A percentile compares a stretch with the other conserved stretches of the same genome.
These are phyloP conservation scores for Glareola pratincola DNA, from an alignment of 2,113 vertebrate genomes.

Conservation along the genomic window DNA sequence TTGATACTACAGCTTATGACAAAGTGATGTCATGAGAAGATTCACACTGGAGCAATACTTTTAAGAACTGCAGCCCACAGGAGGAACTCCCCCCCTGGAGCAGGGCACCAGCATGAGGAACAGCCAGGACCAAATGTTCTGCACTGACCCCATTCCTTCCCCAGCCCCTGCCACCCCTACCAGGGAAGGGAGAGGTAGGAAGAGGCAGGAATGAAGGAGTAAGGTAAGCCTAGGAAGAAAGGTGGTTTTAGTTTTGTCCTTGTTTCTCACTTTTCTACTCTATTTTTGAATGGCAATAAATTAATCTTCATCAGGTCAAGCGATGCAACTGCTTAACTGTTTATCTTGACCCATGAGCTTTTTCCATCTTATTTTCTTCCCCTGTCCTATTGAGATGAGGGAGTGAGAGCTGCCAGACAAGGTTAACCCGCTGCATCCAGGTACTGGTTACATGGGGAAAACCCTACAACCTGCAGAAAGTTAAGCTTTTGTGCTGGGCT, in stretches of 20 bases:
- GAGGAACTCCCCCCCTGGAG: not conserved
- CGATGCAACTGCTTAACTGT: not conserved
- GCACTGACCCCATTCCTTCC: accelerated
- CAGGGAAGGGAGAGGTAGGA: not conserved
- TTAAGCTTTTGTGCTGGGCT: not conserved
- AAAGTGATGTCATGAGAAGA: not conserved
- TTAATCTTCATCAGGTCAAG: not conserved
- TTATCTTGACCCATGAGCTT: not conserved
- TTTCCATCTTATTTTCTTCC: not conserved
- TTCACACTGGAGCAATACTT: not conserved
- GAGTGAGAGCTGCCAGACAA: not conserved
- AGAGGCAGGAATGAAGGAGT: not conserved
- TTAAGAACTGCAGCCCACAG: not conserved
- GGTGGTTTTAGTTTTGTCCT: not conserved
- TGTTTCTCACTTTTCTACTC: not conserved
- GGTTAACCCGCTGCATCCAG: not conserved
- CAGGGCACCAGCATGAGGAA: not conserved
- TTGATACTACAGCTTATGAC: not conserved
- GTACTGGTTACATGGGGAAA: accelerated
- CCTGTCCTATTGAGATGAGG: not conserved
- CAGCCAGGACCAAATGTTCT: accelerated
- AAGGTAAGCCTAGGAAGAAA: not conserved
- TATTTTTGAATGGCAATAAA: not conserved
- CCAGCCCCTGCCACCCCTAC: not conserved
- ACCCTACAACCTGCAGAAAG: not conserved